phyloP scores from a whole-genome alignment of 2,113 vertebrate species.

The Phodopus roborovskii region DNA sequence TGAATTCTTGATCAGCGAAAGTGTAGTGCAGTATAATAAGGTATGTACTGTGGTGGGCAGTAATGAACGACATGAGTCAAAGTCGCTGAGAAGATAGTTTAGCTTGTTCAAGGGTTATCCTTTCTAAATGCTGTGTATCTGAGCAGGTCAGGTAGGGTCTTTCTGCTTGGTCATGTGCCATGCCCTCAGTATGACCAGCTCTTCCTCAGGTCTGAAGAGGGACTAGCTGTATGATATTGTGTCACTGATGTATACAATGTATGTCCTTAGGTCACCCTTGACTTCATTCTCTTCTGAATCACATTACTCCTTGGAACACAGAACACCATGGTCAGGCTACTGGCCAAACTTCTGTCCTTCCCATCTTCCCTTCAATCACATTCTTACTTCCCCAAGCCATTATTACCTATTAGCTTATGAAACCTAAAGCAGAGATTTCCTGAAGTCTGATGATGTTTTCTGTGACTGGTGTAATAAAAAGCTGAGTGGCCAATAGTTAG shows the following conservation, averaged over 20 bases:
- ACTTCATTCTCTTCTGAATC: not conserved
- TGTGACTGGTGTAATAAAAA: too few species aligned
- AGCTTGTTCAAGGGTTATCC: not conserved
- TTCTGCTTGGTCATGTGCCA: not conserved
- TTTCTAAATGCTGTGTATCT: not conserved
- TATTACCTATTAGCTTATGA: not conserved
- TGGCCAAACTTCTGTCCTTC: not conserved
- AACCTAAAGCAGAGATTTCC: not conserved
- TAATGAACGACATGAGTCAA: accelerated
- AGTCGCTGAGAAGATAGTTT: not conserved
- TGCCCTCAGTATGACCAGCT: not conserved
- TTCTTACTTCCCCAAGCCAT: not conserved
- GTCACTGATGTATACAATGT: not conserved
- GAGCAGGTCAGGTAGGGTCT: accelerated
- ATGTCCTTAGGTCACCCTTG: not conserved
- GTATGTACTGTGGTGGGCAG: not conserved
- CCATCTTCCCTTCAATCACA: not conserved
- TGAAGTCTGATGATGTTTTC: too few species aligned
- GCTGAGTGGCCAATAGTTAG: too few species aligned
- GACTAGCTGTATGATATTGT: too few species aligned
- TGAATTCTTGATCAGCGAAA: not conserved
- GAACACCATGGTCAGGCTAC: not conserved
- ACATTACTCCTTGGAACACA: too few species aligned
- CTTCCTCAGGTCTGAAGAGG: not conserved
- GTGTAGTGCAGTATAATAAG: not conserved